Evolutionary conservation across 2,888 invertebrate species (phyloP).

Genomic region (Sarcophaga caerulescens): DNA sequence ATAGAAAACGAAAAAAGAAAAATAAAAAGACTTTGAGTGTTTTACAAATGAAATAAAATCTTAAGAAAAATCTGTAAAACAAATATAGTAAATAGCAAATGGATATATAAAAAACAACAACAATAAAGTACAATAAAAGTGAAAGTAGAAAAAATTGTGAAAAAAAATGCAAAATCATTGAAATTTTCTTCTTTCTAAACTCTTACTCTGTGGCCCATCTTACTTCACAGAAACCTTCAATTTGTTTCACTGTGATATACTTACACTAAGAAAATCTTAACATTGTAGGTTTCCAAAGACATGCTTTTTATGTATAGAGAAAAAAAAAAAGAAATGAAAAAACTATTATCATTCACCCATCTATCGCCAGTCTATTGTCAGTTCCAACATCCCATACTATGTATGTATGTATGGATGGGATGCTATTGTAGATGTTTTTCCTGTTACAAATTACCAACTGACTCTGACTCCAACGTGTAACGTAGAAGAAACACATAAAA

Average conservation of each 20-base stretch:
- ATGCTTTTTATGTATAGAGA: not conserved
- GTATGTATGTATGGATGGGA: not conserved
- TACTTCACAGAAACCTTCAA: slow-evolving; percentile 25
- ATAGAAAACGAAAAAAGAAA: slow-evolving; percentile 17
- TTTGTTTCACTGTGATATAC: slow-evolving; percentile 7
- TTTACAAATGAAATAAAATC: slow-evolving; percentile 12
- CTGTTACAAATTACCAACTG: slow-evolving; percentile 45
- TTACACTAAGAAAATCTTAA: slow-evolving; percentile 33
- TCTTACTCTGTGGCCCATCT: not conserved
- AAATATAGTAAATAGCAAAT: slow-evolving; percentile 2
- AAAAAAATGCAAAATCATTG: not conserved
- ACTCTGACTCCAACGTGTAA: not conserved
- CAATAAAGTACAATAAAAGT: slow-evolving; percentile 38
- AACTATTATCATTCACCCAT: not conserved
- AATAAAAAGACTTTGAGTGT: not conserved
- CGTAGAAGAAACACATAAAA: not conserved
- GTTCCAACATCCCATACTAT: not conserved
- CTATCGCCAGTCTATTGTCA: not conserved
- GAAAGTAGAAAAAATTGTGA: slow-evolving; percentile 43
- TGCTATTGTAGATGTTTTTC: slow-evolving; percentile 32
- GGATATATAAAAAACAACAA: not conserved
- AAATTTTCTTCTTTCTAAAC: slow-evolving; percentile 36
- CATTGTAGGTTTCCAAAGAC: slow-evolving; percentile 17
- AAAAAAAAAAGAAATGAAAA: not conserved
- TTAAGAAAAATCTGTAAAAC: slow-evolving; percentile 35